Conservation (phyloP, 1,140 invertebrate genomes). For the Nasonia giraulti region DNA sequence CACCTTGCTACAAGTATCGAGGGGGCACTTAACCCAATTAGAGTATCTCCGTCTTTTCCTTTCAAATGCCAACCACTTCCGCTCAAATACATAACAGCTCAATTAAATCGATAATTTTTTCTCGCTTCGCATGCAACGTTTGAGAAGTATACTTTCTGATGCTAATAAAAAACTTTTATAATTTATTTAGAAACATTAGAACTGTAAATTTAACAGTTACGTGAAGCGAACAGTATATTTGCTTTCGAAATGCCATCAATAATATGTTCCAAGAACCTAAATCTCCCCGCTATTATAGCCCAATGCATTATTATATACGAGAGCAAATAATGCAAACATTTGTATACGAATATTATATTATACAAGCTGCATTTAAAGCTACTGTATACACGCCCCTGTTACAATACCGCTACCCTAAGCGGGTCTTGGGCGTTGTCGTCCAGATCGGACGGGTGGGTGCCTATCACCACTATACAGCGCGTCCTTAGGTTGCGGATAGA, state of each 20-base stretch:
- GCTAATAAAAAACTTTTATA: too few species aligned
- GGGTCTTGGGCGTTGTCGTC: too few species aligned
- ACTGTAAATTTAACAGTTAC: background rate
- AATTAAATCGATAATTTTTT: constrained; percentile 17
- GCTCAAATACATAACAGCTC: background rate
- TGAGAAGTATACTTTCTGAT: too few species aligned
- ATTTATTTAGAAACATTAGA: background rate
- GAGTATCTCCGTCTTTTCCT: constrained; percentile 24
- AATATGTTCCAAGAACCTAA: background rate
- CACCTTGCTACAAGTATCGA: background rate
- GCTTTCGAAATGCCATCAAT: background rate
- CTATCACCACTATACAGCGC: too few species aligned
- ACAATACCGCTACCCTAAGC: too few species aligned
- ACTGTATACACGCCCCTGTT: background rate
- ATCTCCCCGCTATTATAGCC: background rate
- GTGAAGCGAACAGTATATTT: background rate
- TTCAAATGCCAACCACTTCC: background rate
- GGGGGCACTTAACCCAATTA: constrained; percentile 42
- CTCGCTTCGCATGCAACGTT: background rate
- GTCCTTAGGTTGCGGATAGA: too few species aligned
- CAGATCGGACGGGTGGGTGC: too few species aligned
- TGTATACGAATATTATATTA: background rate
- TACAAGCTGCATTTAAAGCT: background rate
- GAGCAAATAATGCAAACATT: background rate
- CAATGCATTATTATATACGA: background rate